Evolutionary conservation across 2,888 invertebrate genomes (phyloP), one percentile per base, ranked within the genome.

Genomic region (Fragum fragum): DNA sequence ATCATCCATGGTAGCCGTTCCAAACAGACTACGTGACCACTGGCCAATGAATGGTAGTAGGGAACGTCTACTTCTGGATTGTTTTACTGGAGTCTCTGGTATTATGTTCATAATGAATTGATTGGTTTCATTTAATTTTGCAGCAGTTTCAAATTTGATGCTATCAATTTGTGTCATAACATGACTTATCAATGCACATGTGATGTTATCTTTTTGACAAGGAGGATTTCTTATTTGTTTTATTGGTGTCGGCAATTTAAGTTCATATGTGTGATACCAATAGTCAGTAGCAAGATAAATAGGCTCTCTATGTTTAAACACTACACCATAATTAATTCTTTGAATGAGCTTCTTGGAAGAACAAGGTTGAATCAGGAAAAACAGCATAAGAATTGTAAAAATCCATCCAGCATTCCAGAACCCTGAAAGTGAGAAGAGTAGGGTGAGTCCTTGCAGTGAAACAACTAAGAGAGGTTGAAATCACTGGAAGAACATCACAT

Each of bases 241-340:
- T 21, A 69, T 0, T 18, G 42, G 16, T 29, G 53, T 36, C 28
- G 85, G 85, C 1, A 85, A 9, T 11, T 53, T 14, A 16, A 81
- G 47, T 70, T 80, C 74, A 72, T 77, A 79, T 1, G 83, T 83
- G 36, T 81, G 85, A 18, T 53, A 69, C 85, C 85, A 85, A 21
- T 11, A 53, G n/a, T 85, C 81, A 26, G 29, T 63, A 11, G 70
- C 81, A 2, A 84, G n/a, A 16, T 66, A n/a, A 14, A 85, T 1
- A 36, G 79, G 61, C 16, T 72, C 36, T 11, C 16, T 71, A 29
- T 78, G 36, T 21, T 70, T 29, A 26, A 84, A 75, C 0, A 81
- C 23, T 5, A 78, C 76, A 23, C 75, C 83, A 70, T 84, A 84
- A 29, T 84, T 84, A 9, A 84, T 26, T 29, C 83, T 71, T 53